Base-by-base conservation (phyloP, 2,888 invertebrate genomes). In the Drosophila yooni region DNA sequence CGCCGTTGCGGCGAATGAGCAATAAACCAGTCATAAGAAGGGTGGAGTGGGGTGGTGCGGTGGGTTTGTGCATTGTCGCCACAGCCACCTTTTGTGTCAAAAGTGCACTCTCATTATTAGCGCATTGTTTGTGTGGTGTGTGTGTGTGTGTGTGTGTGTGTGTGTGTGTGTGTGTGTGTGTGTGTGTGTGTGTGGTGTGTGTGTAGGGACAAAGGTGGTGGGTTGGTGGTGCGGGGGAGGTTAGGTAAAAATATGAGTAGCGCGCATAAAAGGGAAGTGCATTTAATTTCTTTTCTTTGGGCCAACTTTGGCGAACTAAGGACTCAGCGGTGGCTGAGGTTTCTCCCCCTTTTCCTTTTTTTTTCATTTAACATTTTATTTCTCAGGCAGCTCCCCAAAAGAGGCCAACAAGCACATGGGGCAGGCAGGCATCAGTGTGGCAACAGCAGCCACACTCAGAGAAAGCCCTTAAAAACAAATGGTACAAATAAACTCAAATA, bases 21-120 rank as follows among this genome's bases (percentile, higher is more conserved):
- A 88, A 84, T 84, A 88, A 86, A 84, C 72, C 82, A 74, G 71
- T 65, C 87, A 71, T 76, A 79, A 73, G 38, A 50, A 31, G 52
- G 56, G 36, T 48, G 53, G n/a, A 38, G 31, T 53, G 54, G 10
- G 51, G n/a, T 25, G 34, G 4, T n/a, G 46, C 29, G 7, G 2
- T 25, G 38, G 10, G 27, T 8, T 6, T 33, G 21, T 27, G 70
- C 70, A 80, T 74, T 82, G 83, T 77, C 80, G 83, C 73, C 78
- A 66, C 84, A 85, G 90, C 64, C 88, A 83, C 88, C 89, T 86
- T 87, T 87, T 89, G 88, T 88, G 86, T 90, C 83, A 88, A 87
- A 87, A 87, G 87, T 87, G 87, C 87, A 87, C 90, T 90, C 88
- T 77, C 86, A 90, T 87, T 87, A 87, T 87, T 89, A 87, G 90